Percentiles rank a stretch among this genome's conserved stretches.
These are phyloP conservation scores for Poecilia wingei DNA, from an alignment of 2,797 vertebrate genomes.

Conservation along the genomic window DNA sequence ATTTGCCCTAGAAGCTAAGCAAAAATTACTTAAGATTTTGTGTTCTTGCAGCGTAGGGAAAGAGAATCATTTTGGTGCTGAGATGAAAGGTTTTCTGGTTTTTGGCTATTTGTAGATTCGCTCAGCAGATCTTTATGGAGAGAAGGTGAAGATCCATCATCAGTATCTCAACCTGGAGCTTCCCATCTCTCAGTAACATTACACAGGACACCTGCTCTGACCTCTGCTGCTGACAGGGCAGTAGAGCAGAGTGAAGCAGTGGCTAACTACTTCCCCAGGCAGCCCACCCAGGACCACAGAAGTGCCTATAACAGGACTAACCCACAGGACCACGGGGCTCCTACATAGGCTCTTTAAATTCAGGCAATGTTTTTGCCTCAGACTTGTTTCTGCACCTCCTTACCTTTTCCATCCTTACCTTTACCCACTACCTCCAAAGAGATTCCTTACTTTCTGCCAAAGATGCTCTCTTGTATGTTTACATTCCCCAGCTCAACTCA, in stretches of 20 bases:
- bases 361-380: constrained; percentile 40
- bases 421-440: constrained; percentile 91
- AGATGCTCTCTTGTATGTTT: constrained; percentile 84
- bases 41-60: neutral
- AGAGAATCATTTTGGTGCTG: neutral
- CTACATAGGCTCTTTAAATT: constrained; percentile 79
- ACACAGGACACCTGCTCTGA: constrained; percentile 68
- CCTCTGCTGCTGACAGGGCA: constrained; percentile 40
- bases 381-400: constrained; percentile 44
- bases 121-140: constrained; percentile 84
- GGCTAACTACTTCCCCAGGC: constrained; percentile 53
- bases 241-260: constrained; percentile 45
- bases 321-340: constrained; percentile 78
- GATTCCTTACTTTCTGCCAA: constrained; percentile 86
- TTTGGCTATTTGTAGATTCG: constrained; percentile 75
- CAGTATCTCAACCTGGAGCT: constrained; percentile 56
- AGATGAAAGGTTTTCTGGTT: neutral
- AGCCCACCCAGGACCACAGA: constrained; percentile 69
- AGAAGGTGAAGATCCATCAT: constrained; percentile 72
- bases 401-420: constrained; percentile 37
- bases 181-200: constrained; percentile 75
- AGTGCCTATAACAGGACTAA: constrained; percentile 88
- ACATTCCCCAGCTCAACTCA: constrained; percentile 60
- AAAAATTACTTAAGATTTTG: too few species aligned
- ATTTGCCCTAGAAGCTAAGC: too few species aligned